A percentile compares a stretch with the other conserved stretches of the same genome.
Conservation (phyloP, 2,113 vertebrate species). For the Pollimyrus isidori region DNA sequence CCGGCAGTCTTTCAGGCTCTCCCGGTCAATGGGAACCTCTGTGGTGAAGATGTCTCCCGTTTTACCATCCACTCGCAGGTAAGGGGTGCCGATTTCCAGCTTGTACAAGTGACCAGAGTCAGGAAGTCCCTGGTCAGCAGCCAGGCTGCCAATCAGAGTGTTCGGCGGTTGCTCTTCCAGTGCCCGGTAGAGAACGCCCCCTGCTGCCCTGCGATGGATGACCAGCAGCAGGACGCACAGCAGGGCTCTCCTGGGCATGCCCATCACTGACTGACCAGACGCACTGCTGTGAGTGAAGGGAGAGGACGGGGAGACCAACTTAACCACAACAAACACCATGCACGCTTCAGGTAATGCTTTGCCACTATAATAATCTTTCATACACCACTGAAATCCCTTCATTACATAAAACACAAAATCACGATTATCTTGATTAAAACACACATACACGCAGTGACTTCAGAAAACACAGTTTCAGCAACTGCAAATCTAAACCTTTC, state of each 20-base stretch:
- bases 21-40: slow-evolving; percentile 89
- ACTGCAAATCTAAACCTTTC: neutral
- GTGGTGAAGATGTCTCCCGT: slow-evolving; percentile 97
- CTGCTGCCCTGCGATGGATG: slow-evolving; percentile 37
- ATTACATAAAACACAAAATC: neutral
- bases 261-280: slow-evolving; percentile 49
- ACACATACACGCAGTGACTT: neutral
- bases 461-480: neutral
- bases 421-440: neutral
- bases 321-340: neutral
- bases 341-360: neutral
- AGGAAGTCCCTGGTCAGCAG: slow-evolving; percentile 84
- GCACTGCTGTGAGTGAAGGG: slow-evolving; percentile 30
- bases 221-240: slow-evolving; percentile 56
- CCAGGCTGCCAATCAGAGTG: slow-evolving; percentile 89
- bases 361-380: neutral
- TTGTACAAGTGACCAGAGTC: slow-evolving; percentile 93
- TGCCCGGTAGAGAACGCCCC: slow-evolving; percentile 76
- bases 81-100: slow-evolving; percentile 86
- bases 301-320: neutral
- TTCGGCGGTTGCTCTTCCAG: slow-evolving; percentile 92
- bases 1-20: slow-evolving; percentile 83
- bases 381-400: neutral
- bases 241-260: slow-evolving; percentile 44
- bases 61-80: slow-evolving; percentile 91